Base-by-base conservation (phyloP, 2,888 invertebrate species). In the Apamea crenata region DNA sequence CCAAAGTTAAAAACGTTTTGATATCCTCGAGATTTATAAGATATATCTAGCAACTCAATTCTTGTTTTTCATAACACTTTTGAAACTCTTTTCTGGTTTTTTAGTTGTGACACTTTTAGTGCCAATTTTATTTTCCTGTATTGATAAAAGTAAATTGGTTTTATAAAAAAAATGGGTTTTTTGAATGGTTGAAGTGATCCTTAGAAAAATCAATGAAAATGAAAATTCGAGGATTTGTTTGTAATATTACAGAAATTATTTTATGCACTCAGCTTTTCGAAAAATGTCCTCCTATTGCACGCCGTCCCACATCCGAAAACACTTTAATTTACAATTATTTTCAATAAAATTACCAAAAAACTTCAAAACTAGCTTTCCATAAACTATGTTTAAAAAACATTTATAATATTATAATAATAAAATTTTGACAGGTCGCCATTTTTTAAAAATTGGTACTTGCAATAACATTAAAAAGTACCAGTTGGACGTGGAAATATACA, bases 311-410 rank as follows among this genome's bases (percentile, higher is more conserved):
- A 61, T 76, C 75, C 77, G 75, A 81, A 59, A 85, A 77, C 72
- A 72, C 68, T 78, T 74, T 78, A 77, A 69, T 81, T 79, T 71
- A 86, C 75, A 85, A 83, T 88, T 83, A 88, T 69, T 77, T 71
- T 83, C 53, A 86, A 85, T 87, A 87, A 86, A 87, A 84, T 85
- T 83, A 88, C 85, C 84, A 87, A 89, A 82, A 85, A 87, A 47
- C 74, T 82, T 83, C 87, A 81, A 89, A 87, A 88, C 89, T 91
- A 89, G 87, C 87, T 84, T 87, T 87, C 67, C 84, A 80, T 90
- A 84, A 90, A 90, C 89, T 89, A 86, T 88, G 67, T 87, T 85
- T 88, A 84, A 88, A 87, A 90, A 83, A 72, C 82, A 78, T 82
- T 83, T 87, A 82, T 82, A 80, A 82, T 80, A 80, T 81, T 83